A percentile compares a stretch with the other conserved stretches of the same genome.
Conservation (phyloP, 2,797 vertebrate genomes). For the Pelobates cultripes region DNA sequence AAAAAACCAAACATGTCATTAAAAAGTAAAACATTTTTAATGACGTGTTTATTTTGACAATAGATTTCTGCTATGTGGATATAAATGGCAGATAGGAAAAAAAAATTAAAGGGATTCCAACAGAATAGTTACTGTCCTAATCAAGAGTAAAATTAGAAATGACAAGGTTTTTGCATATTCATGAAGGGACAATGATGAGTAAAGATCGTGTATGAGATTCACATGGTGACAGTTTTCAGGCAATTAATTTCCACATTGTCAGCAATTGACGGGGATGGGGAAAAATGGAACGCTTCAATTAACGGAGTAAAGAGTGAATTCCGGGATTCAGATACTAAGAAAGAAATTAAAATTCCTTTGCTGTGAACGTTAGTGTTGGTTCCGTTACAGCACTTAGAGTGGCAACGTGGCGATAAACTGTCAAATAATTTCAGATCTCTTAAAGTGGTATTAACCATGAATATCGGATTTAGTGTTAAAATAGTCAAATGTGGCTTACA, state of each 20-base stretch:
- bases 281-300: conserved; percentile 1
- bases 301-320: not conserved
- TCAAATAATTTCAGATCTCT: too few species aligned
- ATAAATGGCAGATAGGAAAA: not conserved
- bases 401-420: too few species aligned
- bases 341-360: not conserved
- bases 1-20: too few species aligned
- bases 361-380: not conserved
- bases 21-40: too few species aligned
- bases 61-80: not conserved
- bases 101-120: too few species aligned
- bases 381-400: too few species aligned
- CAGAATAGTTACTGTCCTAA: not conserved
- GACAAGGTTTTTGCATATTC: conserved; percentile 24
- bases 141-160: conserved; percentile 31
- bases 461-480: too few species aligned
- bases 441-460: too few species aligned
- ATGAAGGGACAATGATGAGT: not conserved
- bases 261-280: not conserved
- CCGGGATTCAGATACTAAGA: not conserved
- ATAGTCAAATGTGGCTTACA: too few species aligned
- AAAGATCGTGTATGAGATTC: not conserved
- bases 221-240: not conserved
- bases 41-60: not conserved
- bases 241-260: conserved; percentile 14